Evolutionary conservation across 2,113 vertebrate species (phyloP), one percentile per base, ranked within the genome.

Genomic region (Sceloporus tristichus): DNA sequence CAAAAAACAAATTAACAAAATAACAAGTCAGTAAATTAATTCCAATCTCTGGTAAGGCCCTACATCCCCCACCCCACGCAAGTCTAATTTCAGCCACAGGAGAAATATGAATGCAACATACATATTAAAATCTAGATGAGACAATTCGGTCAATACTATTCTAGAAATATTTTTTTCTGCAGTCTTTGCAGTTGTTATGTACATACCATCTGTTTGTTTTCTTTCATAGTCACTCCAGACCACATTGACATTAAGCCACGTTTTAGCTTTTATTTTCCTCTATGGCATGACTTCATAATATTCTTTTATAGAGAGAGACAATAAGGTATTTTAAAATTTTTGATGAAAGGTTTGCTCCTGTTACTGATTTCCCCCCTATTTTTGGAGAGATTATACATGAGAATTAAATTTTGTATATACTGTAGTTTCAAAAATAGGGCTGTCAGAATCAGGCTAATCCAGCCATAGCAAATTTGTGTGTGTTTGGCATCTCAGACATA

Each of bases 401-500:
- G 34, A 38, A 42, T 34, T 62, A 11, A 40, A 82, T 65, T 48
- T 75, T 14, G 42, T 38, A 29, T 65, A 18, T 40, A n/a, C n/a
- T n/a, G n/a, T n/a, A 42, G 40, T 21, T 34, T 27, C 53, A 59
- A 76, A 34, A 34, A 27, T 80, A 77, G 79, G 88, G 84, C 70
- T 62, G 18, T 75, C 82, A 66, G 89, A 71, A 34, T 88, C 75
- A 25, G 8, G 25, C 85, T 59, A 16, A n/a, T 70, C 40, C 87
- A 54, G 84, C 82, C 0, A 23, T 56, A 77, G 79, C 23, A 76
- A 21, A 76, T 38, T 11, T 88, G 23, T 19, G 62, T 29, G 74
- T 29, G 74, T 80, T n/a, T 89, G 85, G 42, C 76, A 90, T 23
- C 19, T 86, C 2, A 21, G 9, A 56, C 54, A 56, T 56, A 56